Base-by-base conservation (phyloP, 2,888 invertebrate genomes). In the Scaptomyza parva region DNA sequence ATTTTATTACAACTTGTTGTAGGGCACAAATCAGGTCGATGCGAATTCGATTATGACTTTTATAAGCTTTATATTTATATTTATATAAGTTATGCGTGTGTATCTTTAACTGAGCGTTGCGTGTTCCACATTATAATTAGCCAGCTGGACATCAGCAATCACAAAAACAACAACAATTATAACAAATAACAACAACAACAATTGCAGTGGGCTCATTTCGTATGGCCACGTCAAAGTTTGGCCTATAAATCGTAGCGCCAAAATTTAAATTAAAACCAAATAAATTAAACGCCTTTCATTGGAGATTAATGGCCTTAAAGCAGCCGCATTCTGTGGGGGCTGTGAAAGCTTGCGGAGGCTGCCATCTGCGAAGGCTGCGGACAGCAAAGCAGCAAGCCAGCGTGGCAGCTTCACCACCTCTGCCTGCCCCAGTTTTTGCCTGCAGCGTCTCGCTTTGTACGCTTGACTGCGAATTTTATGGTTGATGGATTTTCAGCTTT, bases 251-350 rank as follows among this genome's bases (percentile, higher is more conserved):
- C 86, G 84, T 75, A 63, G 86, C 74, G 79, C 70, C 81, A 78
- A 87, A 88, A 85, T 85, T 85, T 78, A 88, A 88, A 85, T 88
- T 88, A 80, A 88, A 85, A 86, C 76, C 84, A 84, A 88, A 85
- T 85, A 88, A 88, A 85, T 85, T 88, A 86, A 88, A 88, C 88
- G 88, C 86, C 86, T 88, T 86, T 84, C 87, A 76, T 88, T 84
- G 81, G 86, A 88, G 85, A 85, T 85, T 85, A 88, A 85, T 85
- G 85, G 85, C 82, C 82, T 86, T 64, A 74, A 88, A 84, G 81
- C 82, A 66, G 76, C 59, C 60, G 50, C 62, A 57, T 39, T 57
- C 37, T 57, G 65, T 58, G 47, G 26, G 60, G 50, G 54, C 62
- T 63, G 3, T 18, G 45, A 18, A 30, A n/a, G 28, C 45, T 9